Base-by-base conservation (phyloP, 2,888 invertebrate species). In the Cryptocheilus praepositus region DNA sequence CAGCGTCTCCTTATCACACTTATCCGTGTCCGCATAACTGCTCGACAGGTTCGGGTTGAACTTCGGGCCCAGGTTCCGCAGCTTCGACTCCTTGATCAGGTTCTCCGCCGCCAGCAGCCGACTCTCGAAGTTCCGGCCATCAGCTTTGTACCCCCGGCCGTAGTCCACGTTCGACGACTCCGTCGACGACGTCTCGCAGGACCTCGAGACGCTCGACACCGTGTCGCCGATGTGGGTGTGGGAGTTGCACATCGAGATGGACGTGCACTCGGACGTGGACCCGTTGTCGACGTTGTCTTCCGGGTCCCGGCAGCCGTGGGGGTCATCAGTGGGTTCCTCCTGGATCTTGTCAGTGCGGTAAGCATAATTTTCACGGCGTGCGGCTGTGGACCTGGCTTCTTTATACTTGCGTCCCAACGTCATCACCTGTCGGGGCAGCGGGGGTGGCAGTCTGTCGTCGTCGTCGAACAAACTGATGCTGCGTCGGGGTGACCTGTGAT, bases 41-140 rank as follows among this genome's bases (percentile, higher is more conserved):
- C 82, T 76, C 46, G 63, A 74, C 13, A 86, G 70, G 60, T 87
- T 87, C 0, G 67, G 76, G 44, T 83, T 81, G 54, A 82, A 84
- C 43, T 73, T 81, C 3, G 76, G 56, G 0, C 83, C 81, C 0
- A 87, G 72, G 52, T 86, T 87, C 57, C 81, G 83, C 53, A 85
- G 57, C 61, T 87, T 85, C 0, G 88, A 88, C 28, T 86, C 86
- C 56, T 86, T 87, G 45, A 88, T 88, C 15, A 88, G 64, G 70
- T 87, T 88, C 62, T 88, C 88, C 5, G 88, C 87, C 0, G 87
- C 88, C 3, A 87, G 65, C 3, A 88, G 59, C 16, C 88, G 61
- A 61, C 72, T 83, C 65, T 87, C 88, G 46, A 88, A 86, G 44
- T 85, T 86, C 21, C 71, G 76, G 0, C 45, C n/a, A 28, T 83